These are phyloP conservation scores for Polylopha cassiicola DNA, from an alignment of 2,888 invertebrate species.

Conservation along the genomic window DNA sequence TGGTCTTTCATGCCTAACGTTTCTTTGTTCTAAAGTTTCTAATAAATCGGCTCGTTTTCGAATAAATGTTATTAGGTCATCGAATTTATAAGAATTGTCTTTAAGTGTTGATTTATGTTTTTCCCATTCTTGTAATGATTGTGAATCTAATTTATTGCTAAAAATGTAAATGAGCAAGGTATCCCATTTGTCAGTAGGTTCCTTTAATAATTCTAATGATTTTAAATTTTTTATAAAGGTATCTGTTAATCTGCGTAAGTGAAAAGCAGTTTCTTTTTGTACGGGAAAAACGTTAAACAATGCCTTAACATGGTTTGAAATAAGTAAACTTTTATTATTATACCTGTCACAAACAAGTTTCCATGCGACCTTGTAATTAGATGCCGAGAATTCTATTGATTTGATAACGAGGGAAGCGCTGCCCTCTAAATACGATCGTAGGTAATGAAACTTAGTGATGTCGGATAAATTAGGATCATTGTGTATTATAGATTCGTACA, in stretches of 20 bases:
- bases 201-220: not conserved
- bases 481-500: conserved; percentile 1
- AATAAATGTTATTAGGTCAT: conserved; percentile 1
- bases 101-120: not conserved
- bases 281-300: conserved; percentile 3
- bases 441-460: conserved; percentile 3
- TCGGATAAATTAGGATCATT: conserved; percentile 2
- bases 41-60: conserved; percentile 1
- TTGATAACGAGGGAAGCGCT: conserved; percentile 7
- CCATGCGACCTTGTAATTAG: not conserved
- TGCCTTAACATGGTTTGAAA: conserved; percentile 3
- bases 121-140: conserved; percentile 4
- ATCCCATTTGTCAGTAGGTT: not conserved
- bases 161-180: conserved; percentile 2
- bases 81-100: not conserved
- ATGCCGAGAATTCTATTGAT: conserved; percentile 3
- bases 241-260: too few species aligned
- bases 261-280: conserved; percentile 3
- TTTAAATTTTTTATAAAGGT: too few species aligned
- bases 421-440: conserved; percentile 1
- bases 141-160: conserved; percentile 1
- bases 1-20: conserved; percentile 2
- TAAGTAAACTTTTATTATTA: conserved; percentile 2
- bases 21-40: conserved; percentile 5
- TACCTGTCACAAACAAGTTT: too few species aligned